Percentiles rank a stretch among this genome's conserved stretches.
Conservation (phyloP, 2,113 vertebrate genomes). For the Ochotona curzoniae region DNA sequence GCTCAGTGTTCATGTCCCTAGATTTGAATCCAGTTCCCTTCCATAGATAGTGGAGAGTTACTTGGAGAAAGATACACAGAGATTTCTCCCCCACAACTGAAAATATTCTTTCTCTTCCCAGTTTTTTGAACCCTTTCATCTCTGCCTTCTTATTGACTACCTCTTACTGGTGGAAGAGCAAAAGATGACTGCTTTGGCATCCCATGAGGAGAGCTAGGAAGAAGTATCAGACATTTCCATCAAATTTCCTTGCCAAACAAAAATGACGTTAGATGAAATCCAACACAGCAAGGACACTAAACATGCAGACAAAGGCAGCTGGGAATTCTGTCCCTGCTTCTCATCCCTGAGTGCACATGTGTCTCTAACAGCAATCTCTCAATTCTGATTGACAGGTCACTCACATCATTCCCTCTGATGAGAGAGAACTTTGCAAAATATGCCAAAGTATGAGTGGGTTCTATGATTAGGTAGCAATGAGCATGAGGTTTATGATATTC, state of each 20-base stretch:
- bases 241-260: neutral
- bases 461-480: neutral
- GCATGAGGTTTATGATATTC: neutral
- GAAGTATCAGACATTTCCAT: neutral
- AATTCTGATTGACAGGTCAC: neutral
- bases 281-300: neutral
- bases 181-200: neutral
- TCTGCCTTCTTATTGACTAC: neutral
- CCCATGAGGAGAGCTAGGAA: too few relatives aligned
- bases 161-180: neutral
- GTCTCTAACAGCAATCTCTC: neutral
- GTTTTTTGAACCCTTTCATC: neutral
- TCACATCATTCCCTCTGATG: neutral
- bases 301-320: neutral
- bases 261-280: neutral
- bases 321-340: neutral
- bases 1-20: slow-evolving; percentile 68
- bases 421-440: neutral
- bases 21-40: slow-evolving; percentile 50
- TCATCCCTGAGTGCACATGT: neutral
- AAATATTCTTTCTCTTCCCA: neutral
- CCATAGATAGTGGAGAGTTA: neutral
- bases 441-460: neutral
- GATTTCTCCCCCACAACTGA: neutral
- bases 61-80: neutral